Evolutionary conservation across 2,797 vertebrate genomes (phyloP).

Genomic region (Malacoctenus gilli): DNA sequence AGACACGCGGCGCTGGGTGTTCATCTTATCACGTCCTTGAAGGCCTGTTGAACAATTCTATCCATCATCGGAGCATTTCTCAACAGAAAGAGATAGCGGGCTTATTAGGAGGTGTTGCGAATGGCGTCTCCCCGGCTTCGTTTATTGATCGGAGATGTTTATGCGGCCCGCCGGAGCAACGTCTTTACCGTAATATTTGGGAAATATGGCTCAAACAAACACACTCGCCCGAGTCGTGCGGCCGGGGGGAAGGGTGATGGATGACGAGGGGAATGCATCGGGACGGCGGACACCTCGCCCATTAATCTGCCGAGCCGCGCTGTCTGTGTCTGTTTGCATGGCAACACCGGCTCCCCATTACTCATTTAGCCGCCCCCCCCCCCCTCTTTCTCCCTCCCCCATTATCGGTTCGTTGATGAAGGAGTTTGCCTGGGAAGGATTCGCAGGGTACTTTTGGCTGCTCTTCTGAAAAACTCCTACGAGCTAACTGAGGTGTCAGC

Average conservation of each 20-base stretch:
- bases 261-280: constrained; percentile 61
- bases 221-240: constrained; percentile 45
- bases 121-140: constrained; percentile 35
- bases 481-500: constrained; percentile 49
- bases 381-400: too few species aligned
- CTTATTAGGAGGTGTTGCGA: constrained; percentile 43
- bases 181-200: constrained; percentile 56
- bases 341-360: constrained; percentile 70
- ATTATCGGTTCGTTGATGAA: constrained; percentile 75
- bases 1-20: constrained; percentile 14
- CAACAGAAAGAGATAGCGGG: constrained; percentile 24
- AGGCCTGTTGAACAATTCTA: constrained; percentile 45
- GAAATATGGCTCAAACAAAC: constrained; percentile 63
- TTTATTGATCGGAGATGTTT: constrained; percentile 64
- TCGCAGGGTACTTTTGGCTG: constrained; percentile 62
- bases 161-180: constrained; percentile 43
- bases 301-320: constrained; percentile 73
- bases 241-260: constrained; percentile 63
- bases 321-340: constrained; percentile 74
- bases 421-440: constrained; percentile 62
- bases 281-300: constrained; percentile 67
- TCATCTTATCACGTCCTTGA: constrained; percentile 46
- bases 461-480: constrained; percentile 49
- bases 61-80: constrained; percentile 52
- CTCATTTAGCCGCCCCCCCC: constrained; percentile 66